Percentiles rank a stretch among this genome's conserved stretches.
Evolutionary conservation across 2,113 vertebrate species (phyloP).

Genomic region (Pollachius pollachius): DNA sequence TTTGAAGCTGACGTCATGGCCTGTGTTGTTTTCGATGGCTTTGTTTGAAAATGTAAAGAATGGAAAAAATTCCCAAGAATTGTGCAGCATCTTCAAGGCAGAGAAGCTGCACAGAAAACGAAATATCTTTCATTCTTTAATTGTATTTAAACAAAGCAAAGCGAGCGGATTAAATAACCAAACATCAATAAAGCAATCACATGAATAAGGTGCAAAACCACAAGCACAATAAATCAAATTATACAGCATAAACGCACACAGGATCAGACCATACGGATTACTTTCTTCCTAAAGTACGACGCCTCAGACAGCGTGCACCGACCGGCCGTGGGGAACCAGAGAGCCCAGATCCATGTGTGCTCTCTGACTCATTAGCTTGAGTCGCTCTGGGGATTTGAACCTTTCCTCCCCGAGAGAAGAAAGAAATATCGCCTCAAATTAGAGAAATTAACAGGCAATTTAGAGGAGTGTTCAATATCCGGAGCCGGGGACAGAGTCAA

Average conservation of each 20-base stretch:
- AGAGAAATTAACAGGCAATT: conserved; percentile 61
- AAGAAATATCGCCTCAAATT: conserved; percentile 31
- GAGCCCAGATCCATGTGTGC: background rate
- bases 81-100: no score
- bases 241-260: background rate
- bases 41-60: conserved; percentile 34
- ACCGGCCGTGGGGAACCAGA: background rate
- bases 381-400: conserved; percentile 13
- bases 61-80: no score
- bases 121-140: no score
- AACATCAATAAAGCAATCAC: background rate
- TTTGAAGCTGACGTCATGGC: conserved; percentile 19
- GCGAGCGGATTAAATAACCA: background rate
- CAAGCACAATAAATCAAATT: background rate
- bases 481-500: conserved; percentile 44
- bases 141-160: no score
- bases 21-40: conserved; percentile 38
- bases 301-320: no score
- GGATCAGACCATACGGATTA: no score
- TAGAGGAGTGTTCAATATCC: conserved; percentile 58
- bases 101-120: no score
- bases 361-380: conserved; percentile 6
- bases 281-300: no score
- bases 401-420: conserved; percentile 6
- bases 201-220: background rate